Base-by-base conservation (phyloP, 2,113 vertebrate genomes). In the Microcebus jonahi region DNA sequence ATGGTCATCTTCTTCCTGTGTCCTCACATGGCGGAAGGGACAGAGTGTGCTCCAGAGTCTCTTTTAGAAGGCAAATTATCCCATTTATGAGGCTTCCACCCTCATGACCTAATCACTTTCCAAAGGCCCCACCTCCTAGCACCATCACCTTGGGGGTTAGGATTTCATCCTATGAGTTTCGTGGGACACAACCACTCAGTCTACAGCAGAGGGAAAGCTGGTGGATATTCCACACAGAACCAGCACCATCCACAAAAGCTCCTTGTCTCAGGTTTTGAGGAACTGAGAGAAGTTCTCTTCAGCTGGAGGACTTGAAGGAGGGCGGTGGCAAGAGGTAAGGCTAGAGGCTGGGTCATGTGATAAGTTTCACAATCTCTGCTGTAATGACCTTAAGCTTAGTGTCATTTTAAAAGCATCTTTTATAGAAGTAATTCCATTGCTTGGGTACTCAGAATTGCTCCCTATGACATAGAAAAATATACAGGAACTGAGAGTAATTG, bases 391-490 rank as follows among this genome's bases (percentile, higher is more conserved):
- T 45, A 65, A 81, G 18, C 17, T 84, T 48, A 36, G 12, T 53
- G 45, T 75, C 29, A 27, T 89, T 70, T 91, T 75, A 76, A 34
- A 90, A 89, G 68, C 10, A 34, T 55, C 59, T 86, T 95, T 96
- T 61, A 57, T 70, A 50, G 45, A 20, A 86, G 20, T 21, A 53
- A 55, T 80, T 17, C 8, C 27, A 77, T 67, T 75, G 71, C 71
- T 48, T 63, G 59, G 75, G 63, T 75, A 39, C 27, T 65, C n/a
- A 88, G 50, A 71, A 36, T 39, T 45, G 48, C 77, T 39, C 89
- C 76, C 70, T 48, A 25, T 70, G 29, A 25, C 55, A 0, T 39
- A 86, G 59, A 81, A 29, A 86, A 84, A n/a, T 53, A 81, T 23
- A 20, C 29, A 55, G 36, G 53, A 65, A 82, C 39, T 67, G 61